Evolutionary conservation across 2,797 vertebrate genomes (phyloP), one percentile per base, ranked within the genome.

Genomic region (Pseudochaenichthys georgianus): DNA sequence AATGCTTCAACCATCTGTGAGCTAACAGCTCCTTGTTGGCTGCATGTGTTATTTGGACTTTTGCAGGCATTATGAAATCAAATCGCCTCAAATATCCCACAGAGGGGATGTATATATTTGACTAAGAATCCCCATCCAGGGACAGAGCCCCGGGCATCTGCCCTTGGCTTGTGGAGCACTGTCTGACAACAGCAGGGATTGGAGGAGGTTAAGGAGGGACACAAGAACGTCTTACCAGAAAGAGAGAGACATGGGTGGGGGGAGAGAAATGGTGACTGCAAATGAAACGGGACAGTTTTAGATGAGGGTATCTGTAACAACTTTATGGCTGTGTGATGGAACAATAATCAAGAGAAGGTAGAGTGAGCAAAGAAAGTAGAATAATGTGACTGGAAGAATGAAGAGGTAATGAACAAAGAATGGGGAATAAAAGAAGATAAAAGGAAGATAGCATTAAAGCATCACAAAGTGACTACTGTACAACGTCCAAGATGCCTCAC

Each of bases 1-100:
- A 59, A 70, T 67, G 67, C 66, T 74, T 73, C 86, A 79, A 61
- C 89, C 91, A 91, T 92, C 88, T 92, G 89, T 87, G 73, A 60
- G 71, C 76, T 78, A 80, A 88, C 86, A 74, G 76, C 61, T 59
- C 74, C 13, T 15, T 81, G 86, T 83, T 75, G 77, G 75, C 81
- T 65, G 75, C 63, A 52, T 81, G 76, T 83, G 64, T 84, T 79
- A 83, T 81, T 78, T 83, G 78, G 85, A 84, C 60, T 13, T 58
- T 83, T 23, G 19, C 72, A 70, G 58, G 55, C 81, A 76, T 76
- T 53, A 67, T 80, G 81, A 82, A 77, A 68, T 53, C 75, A 48
- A 7, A 19, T 69, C 19, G 11, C 74, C 74, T 83, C 75, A 78
- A 83, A 68, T 57, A 82, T 85, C 69, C 82, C 77, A 68, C 60